Conservation (phyloP, 2,113 vertebrate genomes). For the Emydocephalus ijimae region DNA sequence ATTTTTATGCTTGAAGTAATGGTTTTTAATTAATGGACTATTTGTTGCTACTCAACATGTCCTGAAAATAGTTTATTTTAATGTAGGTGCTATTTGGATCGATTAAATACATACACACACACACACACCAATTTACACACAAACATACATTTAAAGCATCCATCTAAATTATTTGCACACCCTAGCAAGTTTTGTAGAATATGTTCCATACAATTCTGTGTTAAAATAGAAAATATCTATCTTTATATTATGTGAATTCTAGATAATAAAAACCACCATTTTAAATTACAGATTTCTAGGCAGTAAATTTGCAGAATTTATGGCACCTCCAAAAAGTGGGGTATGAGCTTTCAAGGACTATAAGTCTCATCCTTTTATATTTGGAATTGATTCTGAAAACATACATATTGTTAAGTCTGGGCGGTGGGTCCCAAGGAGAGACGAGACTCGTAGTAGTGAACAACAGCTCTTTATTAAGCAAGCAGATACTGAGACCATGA, state of each 20-base stretch:
- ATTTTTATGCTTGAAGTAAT: background rate
- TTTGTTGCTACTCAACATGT: background rate
- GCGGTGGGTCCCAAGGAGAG: no score
- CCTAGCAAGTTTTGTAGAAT: background rate
- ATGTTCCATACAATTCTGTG: background rate
- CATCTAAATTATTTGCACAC: background rate
- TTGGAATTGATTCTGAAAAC: background rate
- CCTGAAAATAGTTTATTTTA: background rate
- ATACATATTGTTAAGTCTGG: background rate
- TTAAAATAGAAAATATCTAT: background rate
- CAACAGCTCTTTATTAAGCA: no score
- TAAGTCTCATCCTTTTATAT: background rate
- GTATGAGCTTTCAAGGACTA: background rate
- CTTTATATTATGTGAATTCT: background rate
- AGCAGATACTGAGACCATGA: no score
- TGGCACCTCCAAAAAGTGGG: background rate
- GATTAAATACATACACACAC: background rate
- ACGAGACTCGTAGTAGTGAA: no score
- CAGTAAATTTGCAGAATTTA: background rate
- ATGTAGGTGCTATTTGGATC: background rate
- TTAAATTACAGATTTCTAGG: background rate
- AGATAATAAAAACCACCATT: background rate
- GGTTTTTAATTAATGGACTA: background rate
- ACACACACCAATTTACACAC: background rate
- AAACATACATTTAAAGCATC: background rate